These are phyloP conservation scores for Phoxinus phoxinus DNA, from an alignment of 2,113 vertebrate species.

Conservation along the genomic window DNA sequence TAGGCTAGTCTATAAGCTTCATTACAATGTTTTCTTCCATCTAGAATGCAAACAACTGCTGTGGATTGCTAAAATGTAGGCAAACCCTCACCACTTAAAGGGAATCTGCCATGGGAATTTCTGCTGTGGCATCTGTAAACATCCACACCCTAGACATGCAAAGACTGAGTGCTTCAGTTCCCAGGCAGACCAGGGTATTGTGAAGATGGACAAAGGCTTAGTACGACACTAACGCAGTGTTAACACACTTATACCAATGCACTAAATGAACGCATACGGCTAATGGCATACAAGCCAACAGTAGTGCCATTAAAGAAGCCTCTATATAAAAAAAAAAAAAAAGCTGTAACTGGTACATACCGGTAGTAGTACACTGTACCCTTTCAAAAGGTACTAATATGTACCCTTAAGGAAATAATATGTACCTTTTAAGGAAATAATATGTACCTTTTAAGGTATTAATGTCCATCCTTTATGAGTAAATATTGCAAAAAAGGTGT, in stretches of 20 bases:
- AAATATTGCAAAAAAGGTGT: too few relatives aligned
- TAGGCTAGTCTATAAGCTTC: background rate
- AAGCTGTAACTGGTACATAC: too few relatives aligned
- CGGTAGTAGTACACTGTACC: too few relatives aligned
- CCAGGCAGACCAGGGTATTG: background rate
- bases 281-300: background rate
- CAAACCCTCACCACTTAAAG: background rate
- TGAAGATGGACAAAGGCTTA: slow-evolving; percentile 14
- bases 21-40: background rate
- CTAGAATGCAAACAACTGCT: too few relatives aligned
- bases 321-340: background rate
- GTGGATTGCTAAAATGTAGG: background rate
- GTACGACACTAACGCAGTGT: slow-evolving; percentile 1
- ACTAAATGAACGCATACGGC: background rate
- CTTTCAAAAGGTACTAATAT: too few relatives aligned
- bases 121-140: background rate
- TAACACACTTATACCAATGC: background rate
- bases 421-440: too few relatives aligned
- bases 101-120: background rate
- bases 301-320: background rate
- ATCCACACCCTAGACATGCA: slow-evolving; percentile 4
- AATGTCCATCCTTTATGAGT: too few relatives aligned
- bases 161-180: slow-evolving; percentile 3
- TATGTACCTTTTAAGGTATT: too few relatives aligned
- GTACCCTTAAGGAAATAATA: too few relatives aligned